Evolutionary conservation across 2,113 vertebrate species (phyloP).

Genomic region (Brachyhypopomus gauderio): DNA sequence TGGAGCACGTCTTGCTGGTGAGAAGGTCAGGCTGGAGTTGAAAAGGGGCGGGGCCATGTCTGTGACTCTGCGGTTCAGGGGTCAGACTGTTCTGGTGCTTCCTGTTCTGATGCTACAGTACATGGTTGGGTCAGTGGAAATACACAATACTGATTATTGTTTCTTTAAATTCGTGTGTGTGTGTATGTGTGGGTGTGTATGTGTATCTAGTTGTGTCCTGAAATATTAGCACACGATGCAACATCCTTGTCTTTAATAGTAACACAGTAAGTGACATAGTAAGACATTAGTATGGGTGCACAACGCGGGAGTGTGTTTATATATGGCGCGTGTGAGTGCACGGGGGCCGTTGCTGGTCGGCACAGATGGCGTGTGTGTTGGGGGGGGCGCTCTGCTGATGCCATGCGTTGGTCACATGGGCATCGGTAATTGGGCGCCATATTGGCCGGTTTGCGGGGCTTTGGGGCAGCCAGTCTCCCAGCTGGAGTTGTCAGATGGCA

Average conservation of each 20-base stretch:
- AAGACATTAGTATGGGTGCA: conserved; percentile 24
- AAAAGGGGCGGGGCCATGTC: too few species aligned
- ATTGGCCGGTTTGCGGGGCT: conserved; percentile 79
- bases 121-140: neutral
- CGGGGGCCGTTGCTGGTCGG: conserved; percentile 77
- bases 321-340: conserved; percentile 67
- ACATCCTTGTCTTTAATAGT: too few species aligned
- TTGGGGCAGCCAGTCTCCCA: conserved; percentile 77
- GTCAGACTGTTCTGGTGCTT: too few species aligned
- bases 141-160: conserved; percentile 2
- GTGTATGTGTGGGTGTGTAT: neutral
- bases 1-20: too few species aligned
- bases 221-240: too few species aligned
- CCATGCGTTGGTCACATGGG: conserved; percentile 77
- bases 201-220: too few species aligned
- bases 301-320: conserved; percentile 52
- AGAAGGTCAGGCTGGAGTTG: too few species aligned
- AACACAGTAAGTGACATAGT: too few species aligned
- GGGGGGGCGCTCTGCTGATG: conserved; percentile 59
- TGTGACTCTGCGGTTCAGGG: too few species aligned
- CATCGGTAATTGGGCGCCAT: conserved; percentile 81
- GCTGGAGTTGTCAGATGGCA: conserved; percentile 82
- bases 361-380: conserved; percentile 77
- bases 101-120: too few species aligned
- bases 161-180: conserved; percentile 51